Evolutionary conservation across 2,113 vertebrate species (phyloP).

Genomic region (Erythrolamprus reginae): DNA sequence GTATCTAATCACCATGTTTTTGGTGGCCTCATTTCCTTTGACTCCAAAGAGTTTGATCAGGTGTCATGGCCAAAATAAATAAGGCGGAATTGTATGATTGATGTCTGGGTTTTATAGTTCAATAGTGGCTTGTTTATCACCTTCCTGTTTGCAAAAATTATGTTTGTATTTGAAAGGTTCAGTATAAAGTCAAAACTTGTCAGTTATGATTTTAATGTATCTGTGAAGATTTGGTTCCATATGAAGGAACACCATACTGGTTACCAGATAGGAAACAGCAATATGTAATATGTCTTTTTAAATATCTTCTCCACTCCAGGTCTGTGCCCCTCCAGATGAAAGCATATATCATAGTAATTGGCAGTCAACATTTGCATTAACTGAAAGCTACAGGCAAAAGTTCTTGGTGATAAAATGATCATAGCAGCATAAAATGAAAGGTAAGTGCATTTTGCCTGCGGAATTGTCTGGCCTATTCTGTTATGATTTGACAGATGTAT

Average conservation of each 20-base stretch:
- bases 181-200: not conserved
- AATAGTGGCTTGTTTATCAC: not conserved
- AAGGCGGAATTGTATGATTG: not conserved
- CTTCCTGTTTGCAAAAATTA: not conserved
- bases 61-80: not conserved
- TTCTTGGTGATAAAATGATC: slow-evolving; percentile 25
- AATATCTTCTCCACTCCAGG: not conserved
- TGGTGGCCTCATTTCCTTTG: not conserved
- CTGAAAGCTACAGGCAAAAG: slow-evolving; percentile 7
- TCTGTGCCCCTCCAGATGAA: not conserved
- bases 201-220: not conserved
- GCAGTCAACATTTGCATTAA: not conserved
- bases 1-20: not conserved
- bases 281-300: not conserved
- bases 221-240: not conserved
- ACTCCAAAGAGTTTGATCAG: not conserved
- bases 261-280: not conserved
- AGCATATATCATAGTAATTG: not conserved
- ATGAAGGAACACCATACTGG: not conserved
- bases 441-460: not conserved
- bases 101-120: not conserved
- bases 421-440: slow-evolving; percentile 12
- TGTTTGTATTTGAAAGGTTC: not conserved
- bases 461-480: not conserved
- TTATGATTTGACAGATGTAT: not conserved